Conservation (phyloP, 2,888 invertebrate genomes). For the Onchidella celtica region DNA sequence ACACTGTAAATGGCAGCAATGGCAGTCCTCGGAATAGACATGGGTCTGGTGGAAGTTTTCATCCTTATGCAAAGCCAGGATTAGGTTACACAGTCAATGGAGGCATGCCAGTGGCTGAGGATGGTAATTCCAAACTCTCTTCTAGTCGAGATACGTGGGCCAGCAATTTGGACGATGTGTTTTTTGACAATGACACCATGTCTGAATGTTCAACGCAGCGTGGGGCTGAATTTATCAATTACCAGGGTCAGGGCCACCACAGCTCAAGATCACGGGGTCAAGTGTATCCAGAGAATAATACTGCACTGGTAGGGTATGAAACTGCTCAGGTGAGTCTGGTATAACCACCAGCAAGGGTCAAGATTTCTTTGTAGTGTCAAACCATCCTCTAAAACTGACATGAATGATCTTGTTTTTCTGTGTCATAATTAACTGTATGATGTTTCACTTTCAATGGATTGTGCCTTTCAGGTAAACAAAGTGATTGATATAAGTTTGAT, state of each 20-base stretch:
- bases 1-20: neutral
- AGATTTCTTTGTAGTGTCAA: neutral
- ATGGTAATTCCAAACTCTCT: slow-evolving; percentile 26
- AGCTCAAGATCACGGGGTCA: slow-evolving; percentile 59
- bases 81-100: neutral
- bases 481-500: too few relatives aligned
- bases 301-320: slow-evolving; percentile 63
- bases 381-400: neutral
- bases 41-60: slow-evolving; percentile 23
- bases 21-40: slow-evolving; percentile 24
- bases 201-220: slow-evolving; percentile 1
- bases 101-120: neutral
- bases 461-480: too few relatives aligned
- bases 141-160: slow-evolving; percentile 37
- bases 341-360: slow-evolving; percentile 36
- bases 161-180: slow-evolving; percentile 42
- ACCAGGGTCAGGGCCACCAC: slow-evolving; percentile 48
- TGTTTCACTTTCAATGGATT: too few relatives aligned
- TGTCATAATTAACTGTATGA: too few relatives aligned
- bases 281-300: slow-evolving; percentile 63
- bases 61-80: slow-evolving; percentile 41
- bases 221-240: slow-evolving; percentile 14
- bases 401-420: too few relatives aligned
- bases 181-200: slow-evolving; percentile 34
- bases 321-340: slow-evolving; percentile 68